Evolutionary conservation across 2,888 invertebrate genomes (phyloP), one percentile per base, ranked within the genome.

Genomic region (Hartigia nigra): DNA sequence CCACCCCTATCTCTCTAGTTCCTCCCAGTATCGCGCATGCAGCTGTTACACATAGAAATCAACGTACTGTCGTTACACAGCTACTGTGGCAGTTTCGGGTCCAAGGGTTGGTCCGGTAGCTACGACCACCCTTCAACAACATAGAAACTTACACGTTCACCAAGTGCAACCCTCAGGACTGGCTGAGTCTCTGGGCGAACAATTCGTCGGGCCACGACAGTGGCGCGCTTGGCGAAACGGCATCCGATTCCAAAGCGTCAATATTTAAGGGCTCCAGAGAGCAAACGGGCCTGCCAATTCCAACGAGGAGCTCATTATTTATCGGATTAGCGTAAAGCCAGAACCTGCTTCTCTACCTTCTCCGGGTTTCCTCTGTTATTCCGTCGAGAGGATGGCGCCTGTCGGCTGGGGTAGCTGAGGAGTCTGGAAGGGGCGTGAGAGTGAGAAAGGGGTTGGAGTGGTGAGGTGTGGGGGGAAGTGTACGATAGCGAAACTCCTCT

Each of bases 321-420:
- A 82, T 83, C 74, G 77, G 83, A 82, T 83, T 82, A 83, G 79
- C 78, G 80, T 80, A 81, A 82, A 12, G 79, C 81, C 82, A 76
- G 72, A 74, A 34, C 69, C 36, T 69, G 78, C 23, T 34, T 34
- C 36, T 35, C 69, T 34, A n/a, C 14, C 74, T 77, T 70, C 76
- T 75, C 72, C 76, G 70, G 36, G 75, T 69, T 23, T 74, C 31
- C 37, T 74, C 34, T 23, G 36, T 31, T 39, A 75, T 69, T 76
- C 76, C 79, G 77, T 78, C 39, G 79, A 79, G 80, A 79, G 37
- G 37, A 14, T 35, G 35, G 35, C 9, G 5, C 35, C 35, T 9
- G 35, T 35, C 35, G 35, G 9, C 35, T 35, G 4, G 35, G 35
- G 35, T 35, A 5, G 4, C 35, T 9, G 35, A 35, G 35, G 35